Conservation (phyloP, 2,888 invertebrate genomes). For the Apoderus coryli region DNA sequence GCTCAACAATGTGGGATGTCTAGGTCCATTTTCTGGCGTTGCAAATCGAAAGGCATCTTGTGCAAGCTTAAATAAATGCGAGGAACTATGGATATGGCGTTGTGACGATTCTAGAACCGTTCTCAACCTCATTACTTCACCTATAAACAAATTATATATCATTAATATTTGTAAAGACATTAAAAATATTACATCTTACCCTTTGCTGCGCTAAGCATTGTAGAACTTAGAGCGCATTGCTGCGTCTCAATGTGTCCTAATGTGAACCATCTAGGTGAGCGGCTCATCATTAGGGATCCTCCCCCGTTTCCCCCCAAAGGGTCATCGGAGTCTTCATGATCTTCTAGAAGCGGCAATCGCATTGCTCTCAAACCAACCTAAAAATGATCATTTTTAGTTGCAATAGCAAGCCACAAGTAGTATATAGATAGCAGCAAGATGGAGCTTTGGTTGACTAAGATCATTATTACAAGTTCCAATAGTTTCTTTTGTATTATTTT, state of each 20-base stretch:
- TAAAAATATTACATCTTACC: conserved; percentile 28
- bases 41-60: conserved; percentile 76
- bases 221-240: conserved; percentile 64
- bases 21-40: conserved; percentile 61
- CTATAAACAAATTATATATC: conserved; percentile 16
- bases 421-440: no score
- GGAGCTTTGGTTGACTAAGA: no score
- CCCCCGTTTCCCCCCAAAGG: conserved; percentile 32
- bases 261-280: conserved; percentile 64
- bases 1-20: conserved; percentile 61
- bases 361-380: conserved; percentile 68
- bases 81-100: conserved; percentile 69
- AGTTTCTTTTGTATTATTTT: no score
- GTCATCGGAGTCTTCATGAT: conserved; percentile 49
- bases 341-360: conserved; percentile 63
- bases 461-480: no score
- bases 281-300: conserved; percentile 39
- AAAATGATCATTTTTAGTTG: no score
- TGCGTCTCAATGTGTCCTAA: conserved; percentile 67
- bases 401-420: no score
- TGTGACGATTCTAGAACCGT: conserved; percentile 66
- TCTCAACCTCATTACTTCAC: conserved; percentile 53
- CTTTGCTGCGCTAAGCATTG: conserved; percentile 58
- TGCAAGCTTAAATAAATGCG: conserved; percentile 70
- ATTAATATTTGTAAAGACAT: background rate